Evolutionary conservation across 2,797 vertebrate species (phyloP).

Genomic region (Chelonia mydas): DNA sequence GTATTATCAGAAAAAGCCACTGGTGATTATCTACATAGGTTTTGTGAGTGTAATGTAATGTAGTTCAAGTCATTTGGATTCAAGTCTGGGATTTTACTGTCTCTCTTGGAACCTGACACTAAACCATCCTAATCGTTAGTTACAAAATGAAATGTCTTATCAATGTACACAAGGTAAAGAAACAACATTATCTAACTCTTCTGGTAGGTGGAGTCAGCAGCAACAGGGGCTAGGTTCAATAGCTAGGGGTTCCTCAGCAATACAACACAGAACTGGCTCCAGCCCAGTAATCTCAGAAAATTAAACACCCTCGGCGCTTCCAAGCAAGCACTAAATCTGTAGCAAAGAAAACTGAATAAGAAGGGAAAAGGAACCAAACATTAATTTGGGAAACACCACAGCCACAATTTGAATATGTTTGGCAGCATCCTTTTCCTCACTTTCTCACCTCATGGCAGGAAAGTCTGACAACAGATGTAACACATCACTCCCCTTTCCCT

Average conservation of each 20-base stretch:
- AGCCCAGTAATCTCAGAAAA: background rate
- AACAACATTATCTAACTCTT: background rate
- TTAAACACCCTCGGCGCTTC: too few relatives aligned
- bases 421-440: background rate
- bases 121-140: background rate
- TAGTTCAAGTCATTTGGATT: background rate
- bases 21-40: background rate
- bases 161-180: background rate
- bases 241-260: background rate
- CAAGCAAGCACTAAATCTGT: too few relatives aligned
- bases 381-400: background rate
- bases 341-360: background rate
- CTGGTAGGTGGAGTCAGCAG: background rate
- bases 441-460: background rate
- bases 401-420: too few relatives aligned
- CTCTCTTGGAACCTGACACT: background rate
- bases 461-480: background rate
- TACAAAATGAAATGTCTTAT: background rate
- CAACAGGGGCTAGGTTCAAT: background rate
- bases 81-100: background rate
- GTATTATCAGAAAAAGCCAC: background rate
- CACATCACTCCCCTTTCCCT: too few relatives aligned
- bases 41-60: background rate
- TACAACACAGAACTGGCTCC: background rate
- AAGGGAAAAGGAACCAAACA: background rate